Percentiles rank a stretch among this genome's conserved stretches.
These are phyloP conservation scores for Eleginops maclovinus DNA, from an alignment of 2,113 vertebrate species.

Conservation along the genomic window DNA sequence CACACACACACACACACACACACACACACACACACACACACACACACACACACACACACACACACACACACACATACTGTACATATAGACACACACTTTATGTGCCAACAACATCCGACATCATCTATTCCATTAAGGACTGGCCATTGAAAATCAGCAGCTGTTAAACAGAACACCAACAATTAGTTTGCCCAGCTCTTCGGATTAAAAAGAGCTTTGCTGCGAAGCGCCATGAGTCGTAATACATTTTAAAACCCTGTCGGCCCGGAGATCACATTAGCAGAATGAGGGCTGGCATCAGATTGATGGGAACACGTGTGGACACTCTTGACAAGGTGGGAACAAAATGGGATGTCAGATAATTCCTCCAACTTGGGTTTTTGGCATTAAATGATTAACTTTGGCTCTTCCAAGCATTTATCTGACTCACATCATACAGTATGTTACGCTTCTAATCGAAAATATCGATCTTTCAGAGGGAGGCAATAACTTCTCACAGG, in stretches of 20 bases:
- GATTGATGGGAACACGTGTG: conserved; percentile 4
- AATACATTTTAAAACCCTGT: conserved; percentile 22
- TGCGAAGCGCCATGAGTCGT: conserved; percentile 30
- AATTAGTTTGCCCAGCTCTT: conserved; percentile 32
- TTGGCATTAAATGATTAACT: neutral
- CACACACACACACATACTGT: neutral
- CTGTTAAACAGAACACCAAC: conserved; percentile 36
- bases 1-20: conserved; percentile 14
- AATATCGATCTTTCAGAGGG: neutral
- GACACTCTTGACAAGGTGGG: neutral
- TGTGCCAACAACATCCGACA: conserved; percentile 23
- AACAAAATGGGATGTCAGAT: neutral
- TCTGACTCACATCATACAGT: neutral
- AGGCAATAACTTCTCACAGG: neutral
- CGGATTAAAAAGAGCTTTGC: conserved; percentile 49
- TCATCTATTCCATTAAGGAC: conserved; percentile 38
- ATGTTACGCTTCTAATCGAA: neutral
- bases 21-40: conserved; percentile 1
- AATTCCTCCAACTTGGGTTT: neutral
- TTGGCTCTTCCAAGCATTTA: neutral
- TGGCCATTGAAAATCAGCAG: conserved; percentile 37
- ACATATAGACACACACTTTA: neutral
- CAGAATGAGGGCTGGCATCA: conserved; percentile 24
- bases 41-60: conserved; percentile 14
- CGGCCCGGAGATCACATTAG: conserved; percentile 2